Conservation (phyloP, 2,888 invertebrate species). For the Andrena haemorrhoa region DNA sequence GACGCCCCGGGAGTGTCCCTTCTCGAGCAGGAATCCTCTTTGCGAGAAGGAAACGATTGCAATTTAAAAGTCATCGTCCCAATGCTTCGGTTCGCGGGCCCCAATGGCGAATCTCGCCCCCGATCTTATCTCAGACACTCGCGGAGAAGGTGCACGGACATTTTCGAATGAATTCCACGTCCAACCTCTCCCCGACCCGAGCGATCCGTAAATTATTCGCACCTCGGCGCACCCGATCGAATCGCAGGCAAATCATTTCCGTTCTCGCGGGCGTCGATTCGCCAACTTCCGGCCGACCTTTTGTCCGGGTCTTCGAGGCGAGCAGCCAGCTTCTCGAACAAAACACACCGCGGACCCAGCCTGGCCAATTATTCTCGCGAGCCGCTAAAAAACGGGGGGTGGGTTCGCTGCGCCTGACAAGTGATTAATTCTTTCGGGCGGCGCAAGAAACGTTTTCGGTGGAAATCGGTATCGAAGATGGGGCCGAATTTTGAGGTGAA, state of each 20-base stretch:
- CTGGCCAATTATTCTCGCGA: slow-evolving; percentile 50
- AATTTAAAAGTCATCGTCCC: too few species aligned
- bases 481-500: too few species aligned
- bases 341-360: slow-evolving; percentile 20
- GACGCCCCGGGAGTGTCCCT: too few species aligned
- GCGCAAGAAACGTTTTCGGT: slow-evolving; percentile 26
- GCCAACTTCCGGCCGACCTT: not conserved
- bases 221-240: slow-evolving; percentile 33
- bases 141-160: not conserved
- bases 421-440: slow-evolving; percentile 47
- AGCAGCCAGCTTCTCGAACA: slow-evolving; percentile 14
- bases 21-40: too few species aligned
- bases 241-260: slow-evolving; percentile 46
- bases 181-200: not conserved
- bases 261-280: slow-evolving; percentile 5
- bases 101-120: too few species aligned
- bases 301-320: slow-evolving; percentile 19
- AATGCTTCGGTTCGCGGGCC: too few species aligned
- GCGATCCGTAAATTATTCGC: slow-evolving; percentile 39
- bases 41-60: too few species aligned
- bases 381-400: slow-evolving; percentile 32
- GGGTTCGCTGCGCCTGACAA: slow-evolving; percentile 46
- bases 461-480: not conserved
- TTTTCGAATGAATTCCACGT: slow-evolving; percentile 10
- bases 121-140: too few species aligned